Evolutionary conservation across 2,113 vertebrate species (phyloP), one percentile per base, ranked within the genome.

Genomic region (Neogobius melanostomus): DNA sequence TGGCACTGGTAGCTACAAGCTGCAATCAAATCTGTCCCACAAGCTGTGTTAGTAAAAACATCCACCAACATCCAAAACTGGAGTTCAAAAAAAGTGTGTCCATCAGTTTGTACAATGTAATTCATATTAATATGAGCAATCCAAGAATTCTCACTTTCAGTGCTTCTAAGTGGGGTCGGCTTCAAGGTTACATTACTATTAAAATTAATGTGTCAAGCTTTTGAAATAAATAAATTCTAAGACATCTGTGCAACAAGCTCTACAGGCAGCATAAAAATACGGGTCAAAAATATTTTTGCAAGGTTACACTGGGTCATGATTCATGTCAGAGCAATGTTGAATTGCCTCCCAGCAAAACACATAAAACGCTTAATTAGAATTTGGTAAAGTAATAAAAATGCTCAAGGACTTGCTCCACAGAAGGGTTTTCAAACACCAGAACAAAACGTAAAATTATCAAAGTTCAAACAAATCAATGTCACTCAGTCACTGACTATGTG

Each of bases 221-320:
- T 17, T 47, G 6, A 47, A 47, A 8, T 47, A 47, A 8, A 36
- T 5, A 60, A 60, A 28, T n/a, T 15, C 6, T 60, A 60, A 43
- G 15, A 10, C 54, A 44, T 60, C 6, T 60, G 7, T 14, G 36
- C 57, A 42, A 15, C 36, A 14, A 15, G 56, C 21, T 21, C 43
- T 59, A 59, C 10, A 59, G 6, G 42, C 44, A n/a, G 14, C 2
- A n/a, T 15, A 44, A 61, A 61, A 44, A 61, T 36, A 61, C 43
- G 59, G 15, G 12, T 15, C 10, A 61, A 44, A 61, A 42, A n/a
- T 5, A n/a, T 5, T 61, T 36, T 15, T 61, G 59, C 36, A 43
- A 61, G 59, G 59, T 61, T 43, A 61, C 43, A 61, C 59, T 61
- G 59, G 59, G 59, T 61, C 59, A 43, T 61, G 59, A 61, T 61